Evolutionary conservation across 1,140 invertebrate genomes (phyloP).

Genomic region (Anagrus nilaparvatae): DNA sequence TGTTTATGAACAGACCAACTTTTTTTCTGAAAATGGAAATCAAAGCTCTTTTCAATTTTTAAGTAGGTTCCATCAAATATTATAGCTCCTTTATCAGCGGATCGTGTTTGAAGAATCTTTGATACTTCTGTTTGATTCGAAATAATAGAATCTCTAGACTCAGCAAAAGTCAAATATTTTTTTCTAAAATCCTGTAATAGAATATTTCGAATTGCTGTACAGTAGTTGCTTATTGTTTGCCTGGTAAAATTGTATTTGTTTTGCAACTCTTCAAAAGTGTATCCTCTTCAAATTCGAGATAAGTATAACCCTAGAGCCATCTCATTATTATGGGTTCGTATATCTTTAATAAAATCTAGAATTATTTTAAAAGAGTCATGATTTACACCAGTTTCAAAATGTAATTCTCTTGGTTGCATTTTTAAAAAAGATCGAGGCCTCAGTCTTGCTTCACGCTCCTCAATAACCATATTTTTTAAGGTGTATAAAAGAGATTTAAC

Average conservation of each 20-base stretch:
- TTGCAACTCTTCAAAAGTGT: no score
- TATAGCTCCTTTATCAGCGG: no score
- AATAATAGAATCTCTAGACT: background rate
- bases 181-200: background rate
- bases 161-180: background rate
- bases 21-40: background rate
- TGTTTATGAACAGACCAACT: background rate
- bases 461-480: background rate
- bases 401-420: background rate
- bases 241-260: no score
- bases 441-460: no score
- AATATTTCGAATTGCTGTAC: background rate
- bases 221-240: no score
- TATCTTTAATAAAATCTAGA: background rate
- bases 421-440: no score
- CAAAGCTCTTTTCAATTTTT: background rate
- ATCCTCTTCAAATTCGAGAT: background rate
- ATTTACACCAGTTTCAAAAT: background rate
- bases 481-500: background rate
- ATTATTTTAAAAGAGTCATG: background rate
- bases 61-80: background rate
- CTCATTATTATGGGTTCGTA: background rate
- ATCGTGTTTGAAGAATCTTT: no score
- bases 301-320: background rate
- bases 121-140: no score